Conservation (phyloP, 2,797 vertebrate species). For the Coregonus ussuriensis region DNA sequence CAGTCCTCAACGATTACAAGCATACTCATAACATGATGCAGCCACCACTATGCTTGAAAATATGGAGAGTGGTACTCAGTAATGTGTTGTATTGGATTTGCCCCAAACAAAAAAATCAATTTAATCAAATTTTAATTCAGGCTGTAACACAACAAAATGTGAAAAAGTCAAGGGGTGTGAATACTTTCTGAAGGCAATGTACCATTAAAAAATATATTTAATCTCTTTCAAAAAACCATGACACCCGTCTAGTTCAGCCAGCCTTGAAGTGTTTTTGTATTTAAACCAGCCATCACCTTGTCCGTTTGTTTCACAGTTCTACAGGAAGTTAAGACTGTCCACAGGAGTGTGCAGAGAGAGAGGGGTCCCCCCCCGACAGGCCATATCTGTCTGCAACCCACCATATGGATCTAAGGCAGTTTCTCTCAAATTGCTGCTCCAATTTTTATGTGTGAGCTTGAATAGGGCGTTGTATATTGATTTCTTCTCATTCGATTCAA, state of each 20-base stretch:
- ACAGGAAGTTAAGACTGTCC: slow-evolving; percentile 72
- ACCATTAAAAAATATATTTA: slow-evolving; percentile 66
- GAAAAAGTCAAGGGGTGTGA: too few relatives aligned
- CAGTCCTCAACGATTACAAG: too few relatives aligned
- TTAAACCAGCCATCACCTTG: slow-evolving; percentile 58
- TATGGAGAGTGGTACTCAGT: too few relatives aligned
- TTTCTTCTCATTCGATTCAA: slow-evolving; percentile 68
- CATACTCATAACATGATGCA: too few relatives aligned
- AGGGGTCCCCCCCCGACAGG: slow-evolving; percentile 51
- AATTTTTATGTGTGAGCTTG: slow-evolving; percentile 56
- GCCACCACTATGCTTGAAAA: too few relatives aligned
- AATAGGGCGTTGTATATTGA: slow-evolving; percentile 22
- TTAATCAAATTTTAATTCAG: too few relatives aligned
- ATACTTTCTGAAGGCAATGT: too few relatives aligned
- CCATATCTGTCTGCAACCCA: slow-evolving; percentile 60
- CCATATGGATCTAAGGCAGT: slow-evolving; percentile 59
- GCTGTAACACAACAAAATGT: too few relatives aligned
- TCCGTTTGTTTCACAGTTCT: slow-evolving; percentile 63
- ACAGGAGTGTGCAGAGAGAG: slow-evolving; percentile 51
- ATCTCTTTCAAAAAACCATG: slow-evolving; percentile 59
- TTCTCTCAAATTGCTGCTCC: slow-evolving; percentile 62
- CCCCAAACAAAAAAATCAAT: too few relatives aligned
- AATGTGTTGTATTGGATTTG: too few relatives aligned
- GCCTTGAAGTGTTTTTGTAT: slow-evolving; percentile 51
- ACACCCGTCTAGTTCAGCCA: slow-evolving; percentile 34